Percentiles rank a stretch among this genome's conserved stretches.
Conservation (phyloP, 2,113 vertebrate genomes). For the Mionectes macconnelli region DNA sequence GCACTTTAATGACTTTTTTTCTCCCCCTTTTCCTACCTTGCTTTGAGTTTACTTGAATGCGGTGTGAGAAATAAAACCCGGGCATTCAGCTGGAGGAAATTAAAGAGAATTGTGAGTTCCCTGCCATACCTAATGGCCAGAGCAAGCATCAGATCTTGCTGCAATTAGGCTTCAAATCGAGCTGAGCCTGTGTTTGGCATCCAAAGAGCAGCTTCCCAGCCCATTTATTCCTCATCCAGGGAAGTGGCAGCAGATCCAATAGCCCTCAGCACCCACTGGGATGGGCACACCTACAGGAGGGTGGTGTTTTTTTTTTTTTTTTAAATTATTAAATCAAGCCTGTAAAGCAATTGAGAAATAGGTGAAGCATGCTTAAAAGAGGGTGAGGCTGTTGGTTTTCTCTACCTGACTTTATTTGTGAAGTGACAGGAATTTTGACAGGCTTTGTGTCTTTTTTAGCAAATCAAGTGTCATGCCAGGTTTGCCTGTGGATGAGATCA, state of each 20-base stretch:
- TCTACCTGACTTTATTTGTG: slow-evolving; percentile 60
- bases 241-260: fast-evolving
- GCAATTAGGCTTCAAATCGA: not conserved
- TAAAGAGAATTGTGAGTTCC: not conserved
- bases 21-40: not conserved
- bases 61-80: not conserved
- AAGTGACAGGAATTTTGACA: slow-evolving; percentile 55
- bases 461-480: slow-evolving; percentile 59
- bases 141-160: not conserved
- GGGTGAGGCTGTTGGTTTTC: slow-evolving; percentile 42
- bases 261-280: not conserved
- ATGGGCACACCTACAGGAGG: not conserved
- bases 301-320: not conserved
- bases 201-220: not conserved
- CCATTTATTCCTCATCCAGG: not conserved
- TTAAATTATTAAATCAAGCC: not conserved
- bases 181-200: not conserved
- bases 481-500: slow-evolving; percentile 71
- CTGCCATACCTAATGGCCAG: not conserved
- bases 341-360: not conserved
- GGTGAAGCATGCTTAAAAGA: slow-evolving; percentile 1
- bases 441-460: slow-evolving; percentile 63
- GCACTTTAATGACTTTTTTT: not conserved
- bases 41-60: not conserved
- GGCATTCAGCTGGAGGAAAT: slow-evolving; percentile 1